A percentile compares a stretch with the other conserved stretches of the same genome.
These are phyloP conservation scores for Physella acuta DNA, from an alignment of 1,140 invertebrate genomes.

Conservation along the genomic window DNA sequence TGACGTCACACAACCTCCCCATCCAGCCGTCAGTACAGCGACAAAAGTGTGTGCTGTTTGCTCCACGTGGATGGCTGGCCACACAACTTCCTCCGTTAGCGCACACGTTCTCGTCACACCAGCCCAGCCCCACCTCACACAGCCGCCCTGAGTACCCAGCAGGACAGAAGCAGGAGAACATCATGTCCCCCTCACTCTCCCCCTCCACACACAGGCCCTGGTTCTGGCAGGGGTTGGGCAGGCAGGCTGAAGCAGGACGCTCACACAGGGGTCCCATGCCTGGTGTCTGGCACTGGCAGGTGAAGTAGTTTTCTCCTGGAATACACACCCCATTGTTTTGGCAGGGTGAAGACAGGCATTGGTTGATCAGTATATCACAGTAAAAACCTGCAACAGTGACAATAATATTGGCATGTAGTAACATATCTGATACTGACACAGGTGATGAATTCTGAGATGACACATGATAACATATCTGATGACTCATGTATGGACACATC, in stretches of 20 bases:
- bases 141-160: background rate
- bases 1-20: conserved; percentile 1
- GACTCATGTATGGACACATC: no score
- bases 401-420: no score
- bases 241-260: background rate
- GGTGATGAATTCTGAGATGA: no score
- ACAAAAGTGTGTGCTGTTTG: background rate
- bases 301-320: background rate
- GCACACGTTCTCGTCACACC: conserved; percentile 9
- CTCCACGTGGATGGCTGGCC: background rate
- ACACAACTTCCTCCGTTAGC: conserved; percentile 1
- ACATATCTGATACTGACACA: no score
- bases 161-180: background rate
- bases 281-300: background rate
- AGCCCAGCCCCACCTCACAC: background rate
- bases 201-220: background rate
- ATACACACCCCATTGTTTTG: background rate
- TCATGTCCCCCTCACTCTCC: background rate
- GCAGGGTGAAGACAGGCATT: background rate
- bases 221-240: conserved; percentile 10
- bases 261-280: conserved; percentile 6
- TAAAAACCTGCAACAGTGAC: background rate
- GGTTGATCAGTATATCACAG: background rate
- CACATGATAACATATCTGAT: no score
- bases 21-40: background rate